phyloP scores from a whole-genome alignment of 2,888 invertebrate genomes.

The Pyrrhosoma nymphula region DNA sequence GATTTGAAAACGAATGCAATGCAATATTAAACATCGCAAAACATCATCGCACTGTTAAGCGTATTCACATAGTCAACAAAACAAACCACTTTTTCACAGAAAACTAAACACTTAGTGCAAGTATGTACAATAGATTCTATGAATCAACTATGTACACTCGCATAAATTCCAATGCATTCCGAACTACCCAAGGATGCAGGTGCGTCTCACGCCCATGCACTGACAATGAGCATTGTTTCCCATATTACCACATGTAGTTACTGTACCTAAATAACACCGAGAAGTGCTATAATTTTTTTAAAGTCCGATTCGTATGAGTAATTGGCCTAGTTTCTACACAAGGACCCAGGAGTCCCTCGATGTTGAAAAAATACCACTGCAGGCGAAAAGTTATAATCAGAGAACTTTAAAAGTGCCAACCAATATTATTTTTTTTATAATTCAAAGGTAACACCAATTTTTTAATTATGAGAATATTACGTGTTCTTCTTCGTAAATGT shows the following conservation, averaged over 20 bases:
- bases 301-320: conserved; percentile 1
- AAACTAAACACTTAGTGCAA: conserved; percentile 63
- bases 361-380: neutral
- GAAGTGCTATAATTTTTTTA: neutral
- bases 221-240: conserved; percentile 5
- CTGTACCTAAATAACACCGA: conserved; percentile 32
- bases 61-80: conserved; percentile 66
- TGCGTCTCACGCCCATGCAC: conserved; percentile 64
- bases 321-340: conserved; percentile 40
- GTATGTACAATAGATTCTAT: conserved; percentile 64
- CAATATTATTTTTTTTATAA: neutral
- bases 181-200: conserved; percentile 10
- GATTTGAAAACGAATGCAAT: conserved; percentile 57
- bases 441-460: conserved; percentile 43
- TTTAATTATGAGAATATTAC: conserved; percentile 7
- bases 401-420: conserved; percentile 43
- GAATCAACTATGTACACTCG: conserved; percentile 63
- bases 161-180: conserved; percentile 55
- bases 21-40: conserved; percentile 63
- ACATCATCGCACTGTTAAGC: conserved; percentile 65
- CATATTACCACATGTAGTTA: conserved; percentile 44
- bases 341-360: neutral
- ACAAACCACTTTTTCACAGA: conserved; percentile 61
- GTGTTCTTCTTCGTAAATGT: neutral
- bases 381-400: conserved; percentile 26